Percentiles rank a stretch among this genome's conserved stretches.
Conservation (phyloP, 2,888 invertebrate genomes). For the Cyclophora punctaria region DNA sequence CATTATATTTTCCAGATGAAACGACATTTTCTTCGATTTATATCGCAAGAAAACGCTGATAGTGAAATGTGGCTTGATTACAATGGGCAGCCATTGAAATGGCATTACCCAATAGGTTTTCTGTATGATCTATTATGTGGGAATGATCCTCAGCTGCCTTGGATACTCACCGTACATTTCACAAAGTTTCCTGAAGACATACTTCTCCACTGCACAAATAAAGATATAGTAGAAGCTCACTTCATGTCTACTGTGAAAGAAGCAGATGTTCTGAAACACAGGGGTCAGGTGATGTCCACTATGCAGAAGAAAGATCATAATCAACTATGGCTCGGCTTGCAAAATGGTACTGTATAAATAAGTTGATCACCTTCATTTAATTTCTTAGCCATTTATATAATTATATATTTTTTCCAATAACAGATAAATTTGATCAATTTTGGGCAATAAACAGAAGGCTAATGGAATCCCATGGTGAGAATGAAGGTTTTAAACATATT, state of each 20-base stretch:
- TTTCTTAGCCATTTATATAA: too few species aligned
- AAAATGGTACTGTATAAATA: slow-evolving; percentile 80
- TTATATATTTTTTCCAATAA: slow-evolving; percentile 27
- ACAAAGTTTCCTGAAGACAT: slow-evolving; percentile 94
- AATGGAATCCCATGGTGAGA: slow-evolving; percentile 90
- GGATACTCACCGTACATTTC: slow-evolving; percentile 95
- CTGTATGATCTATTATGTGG: slow-evolving; percentile 87
- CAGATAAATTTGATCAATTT: slow-evolving; percentile 98
- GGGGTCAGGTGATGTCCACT: slow-evolving; percentile 89
- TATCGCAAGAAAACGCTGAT: slow-evolving; percentile 86
- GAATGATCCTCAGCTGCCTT: slow-evolving; percentile 86
- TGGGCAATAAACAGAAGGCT: slow-evolving; percentile 97
- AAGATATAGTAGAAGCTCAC: slow-evolving; percentile 93
- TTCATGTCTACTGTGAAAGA: slow-evolving; percentile 98
- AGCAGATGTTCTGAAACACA: slow-evolving; percentile 97
- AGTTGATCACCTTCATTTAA: too few species aligned
- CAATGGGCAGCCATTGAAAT: slow-evolving; percentile 92
- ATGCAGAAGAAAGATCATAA: slow-evolving; percentile 98
- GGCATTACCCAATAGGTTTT: slow-evolving; percentile 92
- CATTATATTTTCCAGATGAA: slow-evolving; percentile 77
- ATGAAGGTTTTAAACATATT: slow-evolving; percentile 90
- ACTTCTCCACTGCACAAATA: slow-evolving; percentile 89
- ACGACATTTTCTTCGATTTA: slow-evolving; percentile 89
- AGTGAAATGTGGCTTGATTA: slow-evolving; percentile 96
- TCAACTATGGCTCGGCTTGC: slow-evolving; percentile 94